These are phyloP conservation scores for Xyrichtys novacula DNA, from an alignment of 2,797 vertebrate species.

Conservation along the genomic window DNA sequence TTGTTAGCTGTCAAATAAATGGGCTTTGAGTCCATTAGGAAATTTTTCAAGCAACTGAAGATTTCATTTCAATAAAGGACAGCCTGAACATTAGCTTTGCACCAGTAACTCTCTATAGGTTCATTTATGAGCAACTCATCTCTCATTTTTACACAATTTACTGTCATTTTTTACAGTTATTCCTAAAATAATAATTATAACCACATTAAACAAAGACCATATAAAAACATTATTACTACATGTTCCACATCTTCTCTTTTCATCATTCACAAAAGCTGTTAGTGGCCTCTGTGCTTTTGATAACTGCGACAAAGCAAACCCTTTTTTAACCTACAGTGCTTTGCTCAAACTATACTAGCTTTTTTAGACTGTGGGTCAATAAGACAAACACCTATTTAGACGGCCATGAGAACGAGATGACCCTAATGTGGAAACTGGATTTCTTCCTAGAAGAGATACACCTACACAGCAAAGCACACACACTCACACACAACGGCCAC, in stretches of 20 bases:
- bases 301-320: too few species aligned
- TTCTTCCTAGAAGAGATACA: conserved; percentile 50
- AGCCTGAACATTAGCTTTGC: background rate
- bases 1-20: background rate
- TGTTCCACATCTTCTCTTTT: background rate
- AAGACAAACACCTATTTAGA: conserved; percentile 56
- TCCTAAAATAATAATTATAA: background rate
- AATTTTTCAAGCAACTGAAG: background rate
- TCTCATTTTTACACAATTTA: background rate
- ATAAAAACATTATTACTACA: background rate
- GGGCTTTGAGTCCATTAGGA: background rate
- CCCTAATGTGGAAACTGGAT: conserved; percentile 42
- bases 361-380: conserved; percentile 16
- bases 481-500: conserved; percentile 10
- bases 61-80: background rate
- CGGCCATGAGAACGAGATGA: conserved; percentile 56
- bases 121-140: background rate
- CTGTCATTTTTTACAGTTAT: background rate
- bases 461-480: conserved; percentile 17
- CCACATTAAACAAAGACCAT: background rate
- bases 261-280: background rate
- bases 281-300: background rate
- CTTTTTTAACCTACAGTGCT: too few species aligned
- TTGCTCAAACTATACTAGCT: background rate
- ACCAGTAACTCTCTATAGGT: background rate